Base-by-base conservation (phyloP, 2,113 vertebrate species). In the Crypturellus undulatus region DNA sequence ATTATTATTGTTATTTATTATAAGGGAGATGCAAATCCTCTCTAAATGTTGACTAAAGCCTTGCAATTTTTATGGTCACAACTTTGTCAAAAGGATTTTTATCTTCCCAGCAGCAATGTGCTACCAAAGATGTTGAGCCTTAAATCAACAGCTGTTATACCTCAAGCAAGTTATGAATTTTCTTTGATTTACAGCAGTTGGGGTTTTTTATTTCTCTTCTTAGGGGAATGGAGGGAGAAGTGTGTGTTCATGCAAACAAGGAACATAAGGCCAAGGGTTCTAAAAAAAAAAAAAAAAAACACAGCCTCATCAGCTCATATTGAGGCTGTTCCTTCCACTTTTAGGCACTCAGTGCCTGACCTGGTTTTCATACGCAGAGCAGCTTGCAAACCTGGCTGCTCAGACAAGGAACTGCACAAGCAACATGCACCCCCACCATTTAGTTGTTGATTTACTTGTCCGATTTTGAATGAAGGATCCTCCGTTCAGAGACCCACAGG, bases 61-160 rank as follows among this genome's bases (percentile, higher is more conserved):
- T 96, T 93, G 77, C 83, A 69, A 96, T 97, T 97, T 98, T 98
- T 97, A 97, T 93, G 94, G 95, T 96, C 96, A 96, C 69, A 94
- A 94, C 47, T 97, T 97, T 97, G 97, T 97, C 94, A 97, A 93
- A 96, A 97, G 96, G 84, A 97, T 97, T 97, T 95, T 96, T 97
- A 94, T 97, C 96, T 95, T 96, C 89, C 92, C 93, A 91, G 96
- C 84, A 98, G 92, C 95, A 94, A 94, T 76, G 45, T 63, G 71
- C 90, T 98, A 90, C 95, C 92, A 95, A 97, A 97, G 94, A 97
- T 96, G 93, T 87, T 77, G 73, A 97, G 93, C 94, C 91, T 96
- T 98, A 98, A 98, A 98, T 98, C 98, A 98, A 94, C 98, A 98
- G 97, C 97, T 98, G 97, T 89, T 97, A 92, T 28, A 97, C 97